Percentiles rank a stretch among this genome's conserved stretches.
Evolutionary conservation across 2,888 invertebrate species (phyloP).

Genomic region (Vanessa cardui): DNA sequence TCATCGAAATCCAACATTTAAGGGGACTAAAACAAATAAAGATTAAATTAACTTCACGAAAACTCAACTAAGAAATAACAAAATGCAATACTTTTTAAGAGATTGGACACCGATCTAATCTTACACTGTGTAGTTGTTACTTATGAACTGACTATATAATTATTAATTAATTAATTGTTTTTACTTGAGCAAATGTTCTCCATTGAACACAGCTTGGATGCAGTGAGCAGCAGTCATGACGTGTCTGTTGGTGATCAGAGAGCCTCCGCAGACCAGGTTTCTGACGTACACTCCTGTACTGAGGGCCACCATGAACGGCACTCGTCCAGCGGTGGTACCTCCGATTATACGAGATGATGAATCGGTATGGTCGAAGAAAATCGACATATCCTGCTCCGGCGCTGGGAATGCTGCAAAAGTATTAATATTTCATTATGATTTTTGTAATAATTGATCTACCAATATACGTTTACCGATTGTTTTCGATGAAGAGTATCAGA

Average conservation of each 20-base stretch:
- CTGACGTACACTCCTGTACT: constrained; percentile 39
- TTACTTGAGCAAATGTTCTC: constrained; percentile 41
- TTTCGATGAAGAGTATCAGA: no score
- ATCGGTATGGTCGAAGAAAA: constrained; percentile 57
- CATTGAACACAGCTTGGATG: constrained; percentile 52
- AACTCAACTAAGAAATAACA: no score
- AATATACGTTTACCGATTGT: no score
- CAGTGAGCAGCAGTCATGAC: constrained; percentile 70
- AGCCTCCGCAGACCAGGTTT: constrained; percentile 58
- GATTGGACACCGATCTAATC: not conserved
- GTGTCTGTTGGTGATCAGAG: constrained; percentile 51
- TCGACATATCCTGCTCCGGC: constrained; percentile 52
- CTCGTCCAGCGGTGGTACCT: constrained; percentile 56
- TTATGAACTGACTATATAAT: not conserved
- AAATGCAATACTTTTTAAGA: no score
- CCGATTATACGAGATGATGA: constrained; percentile 59
- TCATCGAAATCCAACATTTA: no score
- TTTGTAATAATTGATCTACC: no score
- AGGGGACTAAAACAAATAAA: no score
- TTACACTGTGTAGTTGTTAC: not conserved
- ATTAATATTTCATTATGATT: not conserved
- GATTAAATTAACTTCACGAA: no score
- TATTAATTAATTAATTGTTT: not conserved
- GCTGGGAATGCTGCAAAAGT: constrained; percentile 56
- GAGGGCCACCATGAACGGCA: constrained; percentile 54